Evolutionary conservation across 1,140 invertebrate genomes (phyloP).

Genomic region (Trichomalopsis sarcophagae): DNA sequence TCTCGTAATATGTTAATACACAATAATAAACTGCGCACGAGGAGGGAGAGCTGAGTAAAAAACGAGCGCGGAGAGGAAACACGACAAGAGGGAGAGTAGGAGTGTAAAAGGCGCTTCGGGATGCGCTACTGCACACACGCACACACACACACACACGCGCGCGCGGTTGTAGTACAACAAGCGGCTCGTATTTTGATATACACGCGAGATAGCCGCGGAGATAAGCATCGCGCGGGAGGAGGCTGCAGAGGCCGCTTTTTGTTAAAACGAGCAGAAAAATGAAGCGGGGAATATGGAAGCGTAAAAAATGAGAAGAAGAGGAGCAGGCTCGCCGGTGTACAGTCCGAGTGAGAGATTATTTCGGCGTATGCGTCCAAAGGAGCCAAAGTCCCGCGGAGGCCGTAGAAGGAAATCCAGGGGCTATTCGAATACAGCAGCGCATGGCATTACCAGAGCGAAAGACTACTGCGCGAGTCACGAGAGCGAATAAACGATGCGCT

Average conservation of each 20-base stretch:
- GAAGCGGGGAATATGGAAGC: slow-evolving; percentile 6
- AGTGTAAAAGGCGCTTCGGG: slow-evolving; percentile 16
- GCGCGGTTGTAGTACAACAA: not conserved
- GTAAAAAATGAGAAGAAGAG: not conserved
- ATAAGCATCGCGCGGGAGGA: slow-evolving; percentile 12
- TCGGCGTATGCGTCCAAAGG: not conserved
- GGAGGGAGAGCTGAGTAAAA: not conserved
- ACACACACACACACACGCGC: too few relatives aligned
- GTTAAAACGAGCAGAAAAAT: slow-evolving; percentile 21
- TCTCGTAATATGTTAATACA: slow-evolving; percentile 45
- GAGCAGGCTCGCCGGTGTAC: not conserved
- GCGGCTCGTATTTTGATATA: slow-evolving; percentile 42
- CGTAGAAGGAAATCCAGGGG: slow-evolving; percentile 6
- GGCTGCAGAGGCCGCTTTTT: not conserved
- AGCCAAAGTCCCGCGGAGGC: not conserved
- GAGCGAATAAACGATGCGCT: not conserved
- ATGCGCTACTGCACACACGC: not conserved
- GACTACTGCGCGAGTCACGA: not conserved
- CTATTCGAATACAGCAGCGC: slow-evolving; percentile 13
- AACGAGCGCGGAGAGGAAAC: not conserved
- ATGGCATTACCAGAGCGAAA: slow-evolving; percentile 4
- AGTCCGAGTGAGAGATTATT: not conserved
- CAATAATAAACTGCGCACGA: slow-evolving; percentile 35
- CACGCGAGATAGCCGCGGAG: slow-evolving; percentile 18
- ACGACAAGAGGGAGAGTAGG: not conserved